Base-by-base conservation (phyloP, 2,797 vertebrate genomes). In the Hyperoplus lanceolatus region DNA sequence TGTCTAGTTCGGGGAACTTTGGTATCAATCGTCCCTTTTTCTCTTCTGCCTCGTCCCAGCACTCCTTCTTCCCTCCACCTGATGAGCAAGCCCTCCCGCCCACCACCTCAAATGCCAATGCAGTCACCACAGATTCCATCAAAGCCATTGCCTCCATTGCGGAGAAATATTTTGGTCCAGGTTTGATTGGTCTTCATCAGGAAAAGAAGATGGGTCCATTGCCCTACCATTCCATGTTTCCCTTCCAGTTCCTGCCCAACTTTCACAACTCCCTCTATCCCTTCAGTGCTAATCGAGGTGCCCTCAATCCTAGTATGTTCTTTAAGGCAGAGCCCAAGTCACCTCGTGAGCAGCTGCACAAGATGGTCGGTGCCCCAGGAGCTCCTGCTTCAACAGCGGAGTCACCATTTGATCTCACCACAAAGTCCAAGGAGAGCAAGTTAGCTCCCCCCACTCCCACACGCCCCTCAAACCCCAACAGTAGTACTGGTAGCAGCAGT, bases 71-170 rank as follows among this genome's bases (percentile, higher is more conserved):
- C 78, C 97, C 98, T 9, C 97, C 98, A 0, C 98, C 97, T 0
- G 97, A 99, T 50, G 98, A 99, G 87, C 98, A 99, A 93, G 96
- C 97, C 61, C 96, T 99, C 39, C 96, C 96, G 0, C 94, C 95
- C 55, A 92, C 86, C 50, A 69, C 93, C 62, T 86, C 83, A 66
- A 86, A 93, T 12, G 87, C 96, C 18, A 90, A 96, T 0, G 94
- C 95, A 4, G 95, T 95, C 3, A 94, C 97, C 0, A 98, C 97
- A 21, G 98, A 99, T 95, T 99, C 98, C 41, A 99, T 99, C 84
- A 99, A 99, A 95, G 98, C 98, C 53, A 99, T 99, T 0, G 98
- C 98, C 11, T 99, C 98, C 88, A 99, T 99, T 5, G 98, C 98
- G 0, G 98, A 99, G 95, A 99, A 99, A 80, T 99, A 99, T 93